A percentile compares a stretch with the other conserved stretches of the same genome.
phyloP scores from a whole-genome alignment of 2,113 vertebrate genomes.

The Stercorarius parasiticus region DNA sequence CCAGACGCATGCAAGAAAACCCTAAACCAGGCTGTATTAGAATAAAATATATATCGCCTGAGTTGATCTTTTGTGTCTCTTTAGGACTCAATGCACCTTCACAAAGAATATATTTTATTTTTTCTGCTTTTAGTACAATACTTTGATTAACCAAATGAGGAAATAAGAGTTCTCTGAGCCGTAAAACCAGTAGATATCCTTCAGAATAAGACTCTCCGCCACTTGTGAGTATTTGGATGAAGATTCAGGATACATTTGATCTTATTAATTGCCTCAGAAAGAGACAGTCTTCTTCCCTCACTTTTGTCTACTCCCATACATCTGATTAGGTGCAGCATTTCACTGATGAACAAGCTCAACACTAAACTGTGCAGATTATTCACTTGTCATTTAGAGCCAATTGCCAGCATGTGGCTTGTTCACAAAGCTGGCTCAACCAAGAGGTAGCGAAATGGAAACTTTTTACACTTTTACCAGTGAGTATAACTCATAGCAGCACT shows the following conservation, averaged over 20 bases:
- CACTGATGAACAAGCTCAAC: neutral
- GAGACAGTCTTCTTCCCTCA: neutral
- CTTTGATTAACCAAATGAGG: neutral
- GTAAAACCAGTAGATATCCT: neutral
- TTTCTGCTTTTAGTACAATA: neutral
- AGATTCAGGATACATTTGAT: neutral
- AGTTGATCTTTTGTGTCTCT: neutral
- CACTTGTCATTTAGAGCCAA: neutral
- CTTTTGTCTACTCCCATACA: neutral
- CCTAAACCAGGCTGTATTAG: neutral
- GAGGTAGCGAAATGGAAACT: neutral
- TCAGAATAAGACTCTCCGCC: neutral
- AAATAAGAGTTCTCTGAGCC: neutral
- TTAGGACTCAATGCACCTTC: neutral
- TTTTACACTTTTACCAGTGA: neutral
- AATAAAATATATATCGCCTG: neutral
- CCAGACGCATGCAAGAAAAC: neutral
- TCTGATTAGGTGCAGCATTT: neutral
- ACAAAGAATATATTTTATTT: neutral
- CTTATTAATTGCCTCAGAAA: neutral
- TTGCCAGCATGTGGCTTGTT: neutral
- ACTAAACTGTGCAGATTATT: neutral
- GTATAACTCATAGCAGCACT: neutral
- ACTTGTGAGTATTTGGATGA: neutral
- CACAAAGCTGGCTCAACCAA: neutral